phyloP scores from a whole-genome alignment of 64 coral and sea anemone species.

The Montipora efflorescens region DNA sequence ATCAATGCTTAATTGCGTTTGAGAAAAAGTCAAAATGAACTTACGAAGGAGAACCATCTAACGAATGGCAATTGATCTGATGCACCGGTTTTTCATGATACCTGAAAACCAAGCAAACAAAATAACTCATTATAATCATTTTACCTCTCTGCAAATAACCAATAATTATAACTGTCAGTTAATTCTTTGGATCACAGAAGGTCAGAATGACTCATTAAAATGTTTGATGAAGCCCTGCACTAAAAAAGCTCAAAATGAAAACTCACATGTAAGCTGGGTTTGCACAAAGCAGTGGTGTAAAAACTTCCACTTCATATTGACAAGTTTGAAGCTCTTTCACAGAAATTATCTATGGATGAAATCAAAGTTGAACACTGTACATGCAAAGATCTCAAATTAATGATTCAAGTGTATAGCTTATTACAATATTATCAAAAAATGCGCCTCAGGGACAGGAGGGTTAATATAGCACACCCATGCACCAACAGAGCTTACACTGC shows the following conservation, averaged over 20 bases:
- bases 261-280: slow-evolving; percentile 75
- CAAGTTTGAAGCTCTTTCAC: slow-evolving; percentile 80
- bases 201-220: too few species aligned
- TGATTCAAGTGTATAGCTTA: too few species aligned
- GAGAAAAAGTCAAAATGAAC: neutral
- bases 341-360: slow-evolving; percentile 53
- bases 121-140: neutral
- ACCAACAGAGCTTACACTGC: too few species aligned
- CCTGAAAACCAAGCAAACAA: slow-evolving; percentile 26
- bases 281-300: slow-evolving; percentile 70
- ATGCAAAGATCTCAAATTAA: neutral
- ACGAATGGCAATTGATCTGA: slow-evolving; percentile 71
- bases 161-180: too few species aligned
- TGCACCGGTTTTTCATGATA: slow-evolving; percentile 68
- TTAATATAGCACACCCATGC: too few species aligned
- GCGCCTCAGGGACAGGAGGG: too few species aligned
- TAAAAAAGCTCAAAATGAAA: too few species aligned
- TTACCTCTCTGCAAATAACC: too few species aligned
- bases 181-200: too few species aligned
- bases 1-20: neutral
- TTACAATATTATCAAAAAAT: too few species aligned
- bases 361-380: neutral
- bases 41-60: slow-evolving; percentile 70
- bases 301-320: slow-evolving; percentile 80
- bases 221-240: too few species aligned